Evolutionary conservation across 2,888 invertebrate species (phyloP).

Genomic region (Patella caerulea): DNA sequence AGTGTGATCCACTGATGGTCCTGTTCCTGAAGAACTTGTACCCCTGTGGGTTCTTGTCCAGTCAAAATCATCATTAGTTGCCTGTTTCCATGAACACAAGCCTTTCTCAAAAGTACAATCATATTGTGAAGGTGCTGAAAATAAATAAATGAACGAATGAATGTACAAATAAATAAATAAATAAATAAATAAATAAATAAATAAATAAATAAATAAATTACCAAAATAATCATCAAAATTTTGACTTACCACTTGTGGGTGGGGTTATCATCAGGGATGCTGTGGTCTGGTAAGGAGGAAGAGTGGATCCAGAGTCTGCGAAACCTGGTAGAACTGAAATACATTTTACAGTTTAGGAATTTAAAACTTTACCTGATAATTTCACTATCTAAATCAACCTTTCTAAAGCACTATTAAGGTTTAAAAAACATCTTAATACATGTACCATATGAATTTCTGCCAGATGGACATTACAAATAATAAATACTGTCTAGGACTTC

Average conservation of each 20-base stretch:
- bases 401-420: no score
- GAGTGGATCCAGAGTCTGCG: neutral
- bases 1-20: constrained; percentile 61
- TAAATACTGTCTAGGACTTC: no score
- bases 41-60: constrained; percentile 62
- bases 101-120: constrained; percentile 65
- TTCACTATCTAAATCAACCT: no score
- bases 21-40: constrained; percentile 48
- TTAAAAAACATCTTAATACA: no score
- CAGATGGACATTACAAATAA: no score
- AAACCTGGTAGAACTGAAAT: neutral
- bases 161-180: neutral
- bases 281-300: neutral
- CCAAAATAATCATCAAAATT: neutral
- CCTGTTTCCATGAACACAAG: constrained; percentile 62
- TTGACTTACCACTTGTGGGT: constrained; percentile 6
- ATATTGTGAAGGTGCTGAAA: constrained; percentile 46
- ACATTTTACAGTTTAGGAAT: neutral
- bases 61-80: constrained; percentile 56
- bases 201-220: neutral
- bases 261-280: neutral
- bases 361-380: no score
- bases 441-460: no score
- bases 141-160: neutral
- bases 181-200: neutral